These are phyloP conservation scores for Brienomyrus brachyistius DNA, from an alignment of 2,113 vertebrate species.

Conservation along the genomic window DNA sequence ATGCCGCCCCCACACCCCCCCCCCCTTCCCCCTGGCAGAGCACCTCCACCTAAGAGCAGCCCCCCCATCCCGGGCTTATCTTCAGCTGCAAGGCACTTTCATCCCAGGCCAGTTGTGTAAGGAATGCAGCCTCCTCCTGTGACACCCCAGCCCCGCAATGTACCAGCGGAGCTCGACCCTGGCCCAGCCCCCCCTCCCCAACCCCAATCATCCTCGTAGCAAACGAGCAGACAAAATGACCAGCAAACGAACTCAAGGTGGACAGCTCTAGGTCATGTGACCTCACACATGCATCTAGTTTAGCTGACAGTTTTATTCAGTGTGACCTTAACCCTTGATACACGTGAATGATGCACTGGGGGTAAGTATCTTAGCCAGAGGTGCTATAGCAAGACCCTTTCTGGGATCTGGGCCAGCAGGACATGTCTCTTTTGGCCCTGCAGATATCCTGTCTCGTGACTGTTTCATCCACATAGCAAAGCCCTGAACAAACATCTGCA, in stretches of 20 bases:
- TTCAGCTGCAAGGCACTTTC: constrained; percentile 4
- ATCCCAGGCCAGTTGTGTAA: constrained; percentile 21
- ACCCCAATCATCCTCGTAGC: neutral
- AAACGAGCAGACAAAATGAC: neutral
- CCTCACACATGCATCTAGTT: neutral
- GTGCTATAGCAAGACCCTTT: neutral
- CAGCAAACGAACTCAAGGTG: neutral
- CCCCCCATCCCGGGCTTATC: constrained; percentile 27
- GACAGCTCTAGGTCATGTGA: neutral
- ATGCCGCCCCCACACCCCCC: neutral
- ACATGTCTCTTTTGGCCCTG: neutral
- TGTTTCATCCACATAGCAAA: neutral
- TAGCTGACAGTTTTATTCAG: neutral
- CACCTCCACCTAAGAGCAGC: neutral
- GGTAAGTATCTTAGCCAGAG: neutral
- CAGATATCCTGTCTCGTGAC: neutral
- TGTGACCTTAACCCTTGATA: neutral
- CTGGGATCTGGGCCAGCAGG: neutral
- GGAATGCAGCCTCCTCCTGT: neutral
- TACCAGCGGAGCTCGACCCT: neutral
- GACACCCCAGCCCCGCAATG: neutral
- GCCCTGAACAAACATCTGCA: neutral
- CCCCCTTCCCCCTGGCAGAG: neutral
- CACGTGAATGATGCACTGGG: neutral
- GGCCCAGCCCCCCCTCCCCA: neutral